A percentile compares a stretch with the other conserved stretches of the same genome.
Evolutionary conservation across 2,888 invertebrate genomes (phyloP).

Genomic region (Trissolcus brochymenae): DNA sequence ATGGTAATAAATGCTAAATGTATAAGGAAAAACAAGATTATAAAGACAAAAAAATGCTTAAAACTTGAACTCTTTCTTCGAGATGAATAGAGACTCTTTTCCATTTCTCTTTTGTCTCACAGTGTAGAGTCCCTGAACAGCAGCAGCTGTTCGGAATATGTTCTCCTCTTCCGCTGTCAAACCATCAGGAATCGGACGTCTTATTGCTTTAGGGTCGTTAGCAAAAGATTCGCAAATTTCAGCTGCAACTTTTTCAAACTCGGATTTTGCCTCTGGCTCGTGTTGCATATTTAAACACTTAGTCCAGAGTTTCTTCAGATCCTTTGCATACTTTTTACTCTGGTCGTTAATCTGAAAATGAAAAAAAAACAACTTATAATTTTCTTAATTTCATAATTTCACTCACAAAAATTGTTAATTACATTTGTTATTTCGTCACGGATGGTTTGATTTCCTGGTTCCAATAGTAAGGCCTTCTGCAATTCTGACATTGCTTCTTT

Average conservation of each 20-base stretch:
- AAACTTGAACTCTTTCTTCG: too few species aligned
- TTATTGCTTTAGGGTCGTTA: slow-evolving; percentile 74
- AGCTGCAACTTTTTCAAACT: slow-evolving; percentile 75
- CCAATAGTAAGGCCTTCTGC: slow-evolving; percentile 78
- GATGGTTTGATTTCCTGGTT: slow-evolving; percentile 79
- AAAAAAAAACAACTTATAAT: slow-evolving; percentile 12
- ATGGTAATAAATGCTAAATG: too few species aligned
- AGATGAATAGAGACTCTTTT: slow-evolving; percentile 58
- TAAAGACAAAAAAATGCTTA: too few species aligned
- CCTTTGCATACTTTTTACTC: slow-evolving; percentile 70
- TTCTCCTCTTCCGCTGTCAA: slow-evolving; percentile 77
- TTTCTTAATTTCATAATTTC: background rate
- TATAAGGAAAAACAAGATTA: too few species aligned
- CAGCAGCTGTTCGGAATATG: slow-evolving; percentile 77
- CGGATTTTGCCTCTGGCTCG: slow-evolving; percentile 44
- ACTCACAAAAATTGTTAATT: background rate
- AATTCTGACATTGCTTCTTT: slow-evolving; percentile 79
- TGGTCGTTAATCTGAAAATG: slow-evolving; percentile 63
- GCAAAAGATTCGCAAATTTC: slow-evolving; percentile 77
- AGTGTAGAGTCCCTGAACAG: slow-evolving; percentile 77
- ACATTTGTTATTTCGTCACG: slow-evolving; percentile 78
- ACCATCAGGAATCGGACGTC: slow-evolving; percentile 77
- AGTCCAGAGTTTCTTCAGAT: slow-evolving; percentile 73
- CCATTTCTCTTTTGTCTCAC: slow-evolving; percentile 66
- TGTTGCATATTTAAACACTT: slow-evolving; percentile 67